phyloP scores from a whole-genome alignment of 2,797 vertebrate species.

The Anisognathus igniventris region DNA sequence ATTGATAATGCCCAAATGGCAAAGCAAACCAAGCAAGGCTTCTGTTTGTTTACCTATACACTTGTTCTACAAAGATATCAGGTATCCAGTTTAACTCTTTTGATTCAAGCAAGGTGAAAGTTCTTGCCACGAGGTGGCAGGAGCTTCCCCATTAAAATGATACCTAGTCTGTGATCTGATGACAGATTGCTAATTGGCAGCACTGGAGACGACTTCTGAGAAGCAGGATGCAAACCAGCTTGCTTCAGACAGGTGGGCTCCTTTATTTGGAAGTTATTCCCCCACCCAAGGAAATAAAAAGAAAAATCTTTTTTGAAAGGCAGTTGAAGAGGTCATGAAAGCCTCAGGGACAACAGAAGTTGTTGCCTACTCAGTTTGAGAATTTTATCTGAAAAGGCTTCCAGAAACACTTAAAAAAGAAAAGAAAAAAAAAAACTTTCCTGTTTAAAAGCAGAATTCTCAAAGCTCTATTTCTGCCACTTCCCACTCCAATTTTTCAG shows the following conservation, averaged over 20 bases:
- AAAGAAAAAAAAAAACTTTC: not conserved
- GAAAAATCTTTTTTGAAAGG: not conserved
- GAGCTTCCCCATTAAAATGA: not conserved
- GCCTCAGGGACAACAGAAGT: not conserved
- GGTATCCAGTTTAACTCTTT: not conserved
- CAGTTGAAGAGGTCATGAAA: not conserved
- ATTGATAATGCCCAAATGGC: not conserved
- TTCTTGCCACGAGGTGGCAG: not conserved
- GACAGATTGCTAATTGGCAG: not conserved
- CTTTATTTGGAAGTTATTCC: not conserved
- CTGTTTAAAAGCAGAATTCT: not conserved
- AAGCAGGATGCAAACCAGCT: not conserved
- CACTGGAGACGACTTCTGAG: not conserved
- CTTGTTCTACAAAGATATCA: not conserved
- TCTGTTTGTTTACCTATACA: not conserved
- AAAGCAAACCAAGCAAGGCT: not conserved
- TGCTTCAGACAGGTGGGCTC: accelerated
- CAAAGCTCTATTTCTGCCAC: not conserved
- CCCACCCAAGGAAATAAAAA: not conserved
- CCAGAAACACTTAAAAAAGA: not conserved
- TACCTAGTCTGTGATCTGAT: not conserved
- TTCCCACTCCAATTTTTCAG: not conserved
- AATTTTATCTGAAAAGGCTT: not conserved
- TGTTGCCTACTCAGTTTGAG: not conserved
- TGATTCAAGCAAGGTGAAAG: not conserved